Base-by-base conservation (phyloP, 2,888 invertebrate species). In the Synanthedon andrenaeformis region DNA sequence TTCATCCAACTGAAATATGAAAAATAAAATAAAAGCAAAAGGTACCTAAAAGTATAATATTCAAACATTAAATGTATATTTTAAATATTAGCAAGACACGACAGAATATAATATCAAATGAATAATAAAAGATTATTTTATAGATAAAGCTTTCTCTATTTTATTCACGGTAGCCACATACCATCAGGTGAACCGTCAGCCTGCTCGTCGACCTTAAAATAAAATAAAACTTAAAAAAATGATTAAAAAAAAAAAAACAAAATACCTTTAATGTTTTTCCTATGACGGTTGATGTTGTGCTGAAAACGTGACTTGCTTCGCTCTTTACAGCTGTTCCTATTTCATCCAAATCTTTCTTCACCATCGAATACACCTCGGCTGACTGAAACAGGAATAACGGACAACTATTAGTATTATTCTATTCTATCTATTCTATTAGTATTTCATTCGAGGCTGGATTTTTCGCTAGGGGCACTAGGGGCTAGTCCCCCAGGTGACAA, bases 261-360 rank as follows among this genome's bases (percentile, higher is more conserved):
- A 35, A 57, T 73, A 92, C 92, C 85, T 91, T 91, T 5, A 93
- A 80, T 13, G 92, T 92, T 72, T 92, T 92, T 61, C 92, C 92
- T 53, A 93, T 85, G 49, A 89, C 92, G 57, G 88, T 89, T 41
- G 92, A 91, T 1, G 92, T 92, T 42, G 91, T 89, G 57, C 84
- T 89, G 61, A 92, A 90, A 14, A 92, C 91, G 66, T 89, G 90
- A 58, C 89, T 90, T 6, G 93, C 93, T 76, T 93, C 93, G 60
- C 89, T 89, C 72, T 91, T 91, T 3, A 94, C 92, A 8, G 91
- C 92, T 53, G 89, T 89, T 12, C 93, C 91, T 62, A 94, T 91
- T 75, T 94, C 94, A 67, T 91, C 92, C 61, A 94, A 77, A 73
- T 94, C 94, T 65, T 92, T 92, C 72, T 92, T 93, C 59, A 94